These are phyloP conservation scores for Smittia aterrima DNA, from an alignment of 2,888 invertebrate genomes.

Conservation along the genomic window DNA sequence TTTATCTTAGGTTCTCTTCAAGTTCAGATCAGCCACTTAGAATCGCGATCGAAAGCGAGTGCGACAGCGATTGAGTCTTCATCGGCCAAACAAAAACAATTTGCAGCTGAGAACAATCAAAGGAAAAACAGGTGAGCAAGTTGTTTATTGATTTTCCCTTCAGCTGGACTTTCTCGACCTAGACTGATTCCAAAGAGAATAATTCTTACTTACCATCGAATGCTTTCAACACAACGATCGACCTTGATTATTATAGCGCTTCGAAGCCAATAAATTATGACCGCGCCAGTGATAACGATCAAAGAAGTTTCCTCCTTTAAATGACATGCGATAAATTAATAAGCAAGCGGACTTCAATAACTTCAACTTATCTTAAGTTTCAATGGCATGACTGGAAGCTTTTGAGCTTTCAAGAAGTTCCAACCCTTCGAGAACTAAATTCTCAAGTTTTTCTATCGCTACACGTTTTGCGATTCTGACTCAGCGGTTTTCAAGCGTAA, in stretches of 20 bases:
- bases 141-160: not conserved
- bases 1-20: conserved; percentile 44
- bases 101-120: not conserved
- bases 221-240: not conserved
- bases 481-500: conserved; percentile 25
- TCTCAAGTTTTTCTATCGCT: too few relatives aligned
- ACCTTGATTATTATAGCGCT: not conserved
- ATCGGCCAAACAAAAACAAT: not conserved
- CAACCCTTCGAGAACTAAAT: not conserved
- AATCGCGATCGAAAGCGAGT: conserved; percentile 42
- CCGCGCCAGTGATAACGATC: not conserved
- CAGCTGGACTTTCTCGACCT: too few relatives aligned
- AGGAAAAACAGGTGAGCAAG: conserved; percentile 28
- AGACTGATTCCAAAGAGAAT: not conserved
- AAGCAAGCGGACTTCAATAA: not conserved
- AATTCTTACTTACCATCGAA: not conserved
- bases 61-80: not conserved
- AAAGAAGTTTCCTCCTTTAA: not conserved
- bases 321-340: conserved; percentile 4
- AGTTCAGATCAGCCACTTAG: conserved; percentile 45
- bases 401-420: not conserved
- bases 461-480: too few relatives aligned
- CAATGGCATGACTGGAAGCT: not conserved
- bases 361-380: not conserved
- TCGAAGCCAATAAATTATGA: not conserved